Evolutionary conservation across 2,113 vertebrate species (phyloP).

Genomic region (Mormyrus lacerda): DNA sequence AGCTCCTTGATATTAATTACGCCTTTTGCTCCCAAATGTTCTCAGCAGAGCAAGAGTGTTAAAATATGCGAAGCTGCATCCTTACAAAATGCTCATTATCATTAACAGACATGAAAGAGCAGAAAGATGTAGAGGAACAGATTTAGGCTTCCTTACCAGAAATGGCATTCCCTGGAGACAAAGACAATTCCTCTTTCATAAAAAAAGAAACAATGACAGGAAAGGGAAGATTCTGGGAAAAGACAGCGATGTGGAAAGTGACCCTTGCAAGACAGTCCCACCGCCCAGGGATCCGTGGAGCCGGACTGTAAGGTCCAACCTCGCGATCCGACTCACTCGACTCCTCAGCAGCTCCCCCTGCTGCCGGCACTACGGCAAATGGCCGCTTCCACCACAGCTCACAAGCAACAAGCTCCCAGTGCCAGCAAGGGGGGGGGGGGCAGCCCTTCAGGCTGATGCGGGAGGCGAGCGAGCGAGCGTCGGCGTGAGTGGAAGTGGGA

Average conservation of each 20-base stretch:
- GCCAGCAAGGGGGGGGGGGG: neutral
- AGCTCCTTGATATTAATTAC: neutral
- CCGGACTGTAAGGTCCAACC: slow-evolving; percentile 4
- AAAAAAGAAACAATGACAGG: neutral
- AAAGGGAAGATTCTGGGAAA: neutral
- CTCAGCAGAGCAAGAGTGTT: neutral
- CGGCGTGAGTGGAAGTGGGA: neutral
- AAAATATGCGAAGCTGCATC: neutral
- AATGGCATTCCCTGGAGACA: neutral
- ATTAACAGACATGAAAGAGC: neutral
- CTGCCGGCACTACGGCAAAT: neutral
- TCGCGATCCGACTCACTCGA: slow-evolving; percentile 3
- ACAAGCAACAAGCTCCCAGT: neutral
- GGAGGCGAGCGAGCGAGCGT: neutral
- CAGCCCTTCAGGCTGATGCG: neutral
- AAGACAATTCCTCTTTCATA: neutral
- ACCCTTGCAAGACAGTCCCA: neutral
- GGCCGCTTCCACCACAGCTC: neutral
- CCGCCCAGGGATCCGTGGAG: neutral
- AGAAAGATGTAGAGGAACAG: neutral
- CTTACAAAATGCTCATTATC: neutral
- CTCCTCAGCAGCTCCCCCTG: neutral
- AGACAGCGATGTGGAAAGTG: neutral
- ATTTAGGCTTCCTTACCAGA: slow-evolving; percentile 14
- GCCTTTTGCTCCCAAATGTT: neutral